A percentile compares a stretch with the other conserved stretches of the same genome.
Conservation (phyloP, 2,113 vertebrate genomes). For the Hypanus sabinus region DNA sequence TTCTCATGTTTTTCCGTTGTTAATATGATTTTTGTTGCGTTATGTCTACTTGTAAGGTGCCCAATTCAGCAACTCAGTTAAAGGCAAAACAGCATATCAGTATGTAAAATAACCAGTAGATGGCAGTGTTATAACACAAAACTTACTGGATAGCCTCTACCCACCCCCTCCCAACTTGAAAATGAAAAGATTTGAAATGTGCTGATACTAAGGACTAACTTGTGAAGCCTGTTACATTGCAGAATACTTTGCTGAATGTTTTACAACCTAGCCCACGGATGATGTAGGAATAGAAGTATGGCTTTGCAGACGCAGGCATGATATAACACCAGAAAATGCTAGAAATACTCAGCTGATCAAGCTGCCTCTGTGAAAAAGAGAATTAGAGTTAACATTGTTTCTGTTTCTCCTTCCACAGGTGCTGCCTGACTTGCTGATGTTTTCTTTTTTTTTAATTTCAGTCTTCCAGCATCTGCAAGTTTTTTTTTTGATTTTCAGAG, state of each 20-base stretch:
- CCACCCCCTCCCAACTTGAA: not conserved
- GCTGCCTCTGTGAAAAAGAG: no score
- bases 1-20: not conserved
- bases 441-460: no score
- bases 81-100: not conserved
- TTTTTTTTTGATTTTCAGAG: no score
- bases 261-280: not conserved
- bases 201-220: not conserved
- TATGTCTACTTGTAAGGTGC: not conserved
- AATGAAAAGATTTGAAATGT: not conserved
- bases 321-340: no score
- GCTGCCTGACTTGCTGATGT: no score
- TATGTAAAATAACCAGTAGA: not conserved
- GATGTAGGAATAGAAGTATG: not conserved
- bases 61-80: not conserved
- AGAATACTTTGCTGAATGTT: not conserved
- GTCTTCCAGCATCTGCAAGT: no score
- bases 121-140: not conserved
- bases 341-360: no score
- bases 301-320: not conserved
- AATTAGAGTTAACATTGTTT: no score
- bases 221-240: not conserved
- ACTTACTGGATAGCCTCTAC: not conserved
- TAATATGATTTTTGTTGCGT: not conserved
- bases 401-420: no score